Evolutionary conservation across 2,888 invertebrate genomes (phyloP).

Genomic region (Coronaproctus castanopsis): DNA sequence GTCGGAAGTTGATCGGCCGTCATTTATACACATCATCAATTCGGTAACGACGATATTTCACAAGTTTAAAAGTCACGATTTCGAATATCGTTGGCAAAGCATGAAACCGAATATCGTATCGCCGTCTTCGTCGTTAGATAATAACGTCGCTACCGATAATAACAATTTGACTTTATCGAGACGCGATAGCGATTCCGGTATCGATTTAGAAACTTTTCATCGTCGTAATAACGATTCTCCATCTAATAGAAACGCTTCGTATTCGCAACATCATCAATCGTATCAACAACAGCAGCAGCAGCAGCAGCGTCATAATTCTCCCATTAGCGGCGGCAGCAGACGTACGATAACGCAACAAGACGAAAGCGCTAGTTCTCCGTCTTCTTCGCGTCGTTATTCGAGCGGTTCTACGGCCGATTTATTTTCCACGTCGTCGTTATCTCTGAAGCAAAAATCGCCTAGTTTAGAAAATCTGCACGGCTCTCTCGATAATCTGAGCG

Average conservation of each 20-base stretch:
- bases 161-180: constrained; percentile 16
- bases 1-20: constrained; percentile 26
- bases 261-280: constrained; percentile 14
- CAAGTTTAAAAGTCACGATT: constrained; percentile 32
- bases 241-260: constrained; percentile 2
- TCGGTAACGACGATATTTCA: constrained; percentile 31
- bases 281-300: no score
- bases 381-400: constrained; percentile 12
- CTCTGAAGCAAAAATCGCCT: constrained; percentile 21
- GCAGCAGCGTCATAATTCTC: not conserved
- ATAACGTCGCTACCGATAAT: constrained; percentile 31
- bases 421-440: constrained; percentile 18
- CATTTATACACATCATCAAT: constrained; percentile 29
- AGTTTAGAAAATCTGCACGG: constrained; percentile 43
- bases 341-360: constrained; percentile 1
- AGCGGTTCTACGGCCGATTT: constrained; percentile 21
- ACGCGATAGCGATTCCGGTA: constrained; percentile 22
- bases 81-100: constrained; percentile 52
- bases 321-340: not conserved
- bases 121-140: not conserved
- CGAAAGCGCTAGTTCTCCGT: constrained; percentile 8
- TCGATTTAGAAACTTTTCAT: constrained; percentile 19
- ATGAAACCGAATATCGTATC: constrained; percentile 41
- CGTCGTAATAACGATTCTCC: no score
- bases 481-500: constrained; percentile 25